Percentiles rank a stretch among this genome's conserved stretches.
Conservation (phyloP, 1,140 invertebrate species). For the Zaprionus africanus region DNA sequence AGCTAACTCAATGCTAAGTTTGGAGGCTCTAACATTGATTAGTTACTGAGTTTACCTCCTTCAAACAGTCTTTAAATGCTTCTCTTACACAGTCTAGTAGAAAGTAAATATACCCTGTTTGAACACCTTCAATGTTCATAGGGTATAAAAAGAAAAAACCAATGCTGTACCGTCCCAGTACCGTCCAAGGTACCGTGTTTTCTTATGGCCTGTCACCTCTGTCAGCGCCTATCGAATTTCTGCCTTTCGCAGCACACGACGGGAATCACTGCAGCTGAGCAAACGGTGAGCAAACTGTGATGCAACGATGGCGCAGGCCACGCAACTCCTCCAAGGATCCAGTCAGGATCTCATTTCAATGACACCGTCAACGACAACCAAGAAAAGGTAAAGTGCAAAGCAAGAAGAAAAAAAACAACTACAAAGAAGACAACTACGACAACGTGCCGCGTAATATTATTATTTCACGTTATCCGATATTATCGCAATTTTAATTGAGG, state of each 20-base stretch:
- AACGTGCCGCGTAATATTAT: background rate
- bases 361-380: background rate
- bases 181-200: constrained; percentile 7
- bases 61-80: background rate
- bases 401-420: too few species aligned
- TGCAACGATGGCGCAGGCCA: background rate
- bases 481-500: background rate
- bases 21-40: background rate
- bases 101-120: background rate
- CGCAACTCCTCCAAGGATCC: background rate
- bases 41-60: background rate
- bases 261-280: constrained; percentile 42
- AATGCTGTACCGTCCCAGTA: background rate
- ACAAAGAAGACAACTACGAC: background rate
- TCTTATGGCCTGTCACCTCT: constrained; percentile 37
- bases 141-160: background rate
- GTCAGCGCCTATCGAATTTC: constrained; percentile 50
- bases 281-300: constrained; percentile 5
- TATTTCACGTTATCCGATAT: constrained; percentile 5
- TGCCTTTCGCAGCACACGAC: background rate
- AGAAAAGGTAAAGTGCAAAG: background rate
- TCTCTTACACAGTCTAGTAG: too few species aligned
- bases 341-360: background rate
- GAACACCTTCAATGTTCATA: background rate
- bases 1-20: background rate